phyloP scores from a whole-genome alignment of 1,140 invertebrate genomes.

The Andrena cerasifolii region DNA sequence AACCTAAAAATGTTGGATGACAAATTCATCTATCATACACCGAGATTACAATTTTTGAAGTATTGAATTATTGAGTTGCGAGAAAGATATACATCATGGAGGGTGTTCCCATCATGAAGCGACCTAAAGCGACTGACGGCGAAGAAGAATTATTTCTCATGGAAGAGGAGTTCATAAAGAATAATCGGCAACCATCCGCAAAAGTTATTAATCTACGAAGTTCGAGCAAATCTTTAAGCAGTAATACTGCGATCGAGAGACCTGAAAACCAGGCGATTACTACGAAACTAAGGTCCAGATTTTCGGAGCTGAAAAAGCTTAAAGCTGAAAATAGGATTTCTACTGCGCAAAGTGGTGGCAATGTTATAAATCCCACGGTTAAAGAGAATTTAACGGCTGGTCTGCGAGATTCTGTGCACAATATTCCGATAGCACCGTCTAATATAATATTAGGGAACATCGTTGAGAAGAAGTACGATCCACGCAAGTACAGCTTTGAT shows the following conservation, averaged over 20 bases:
- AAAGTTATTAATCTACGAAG: constrained; percentile 82
- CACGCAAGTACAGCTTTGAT: constrained; percentile 54
- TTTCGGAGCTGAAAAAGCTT: constrained; percentile 60
- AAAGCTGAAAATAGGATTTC: constrained; percentile 58
- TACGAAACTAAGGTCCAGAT: constrained; percentile 69
- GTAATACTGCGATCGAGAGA: not conserved
- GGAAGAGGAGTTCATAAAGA: constrained; percentile 86
- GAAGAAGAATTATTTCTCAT: constrained; percentile 88
- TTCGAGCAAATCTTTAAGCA: not conserved
- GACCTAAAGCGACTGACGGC: constrained; percentile 85
- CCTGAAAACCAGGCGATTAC: not conserved
- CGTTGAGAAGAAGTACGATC: constrained; percentile 83
- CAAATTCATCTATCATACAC: not conserved
- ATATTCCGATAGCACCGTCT: constrained; percentile 79
- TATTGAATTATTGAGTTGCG: not conserved
- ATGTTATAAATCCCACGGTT: constrained; percentile 56
- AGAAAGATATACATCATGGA: constrained; percentile 36
- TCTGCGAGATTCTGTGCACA: constrained; percentile 78
- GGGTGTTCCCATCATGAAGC: constrained; percentile 63
- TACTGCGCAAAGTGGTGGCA: constrained; percentile 59
- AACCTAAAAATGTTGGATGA: no score
- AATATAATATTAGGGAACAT: constrained; percentile 84
- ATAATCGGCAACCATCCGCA: constrained; percentile 83
- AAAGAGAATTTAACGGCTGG: constrained; percentile 10
- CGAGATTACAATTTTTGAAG: not conserved